Percentiles rank a stretch among this genome's conserved stretches.
Conservation (phyloP, 2,113 vertebrate genomes). For the Coreoperca whiteheadi region DNA sequence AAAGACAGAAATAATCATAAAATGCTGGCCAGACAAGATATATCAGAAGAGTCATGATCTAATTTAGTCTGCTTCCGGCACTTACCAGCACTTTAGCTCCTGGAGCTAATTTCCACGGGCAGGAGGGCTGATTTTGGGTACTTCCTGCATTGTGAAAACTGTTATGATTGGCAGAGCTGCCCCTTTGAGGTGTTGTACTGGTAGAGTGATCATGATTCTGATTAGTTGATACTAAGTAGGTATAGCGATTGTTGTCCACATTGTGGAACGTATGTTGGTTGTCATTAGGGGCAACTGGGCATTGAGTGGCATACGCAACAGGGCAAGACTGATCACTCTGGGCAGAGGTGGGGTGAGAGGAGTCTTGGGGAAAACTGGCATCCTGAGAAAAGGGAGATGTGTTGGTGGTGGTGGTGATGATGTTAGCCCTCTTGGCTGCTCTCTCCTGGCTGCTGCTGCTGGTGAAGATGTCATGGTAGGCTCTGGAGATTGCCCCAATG, state of each 20-base stretch:
- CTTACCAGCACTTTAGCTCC: slow-evolving; percentile 86
- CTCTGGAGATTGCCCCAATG: slow-evolving; percentile 82
- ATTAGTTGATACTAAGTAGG: slow-evolving; percentile 68
- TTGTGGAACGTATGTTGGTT: slow-evolving; percentile 73
- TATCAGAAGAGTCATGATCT: background rate
- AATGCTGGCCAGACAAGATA: background rate
- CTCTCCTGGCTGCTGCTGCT: slow-evolving; percentile 67
- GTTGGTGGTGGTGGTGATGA: slow-evolving; percentile 64
- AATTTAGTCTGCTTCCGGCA: background rate
- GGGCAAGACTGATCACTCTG: slow-evolving; percentile 74
- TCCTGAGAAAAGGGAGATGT: slow-evolving; percentile 75
- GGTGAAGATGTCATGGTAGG: slow-evolving; percentile 83
- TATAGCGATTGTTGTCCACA: slow-evolving; percentile 73
- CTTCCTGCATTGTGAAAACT: slow-evolving; percentile 47
- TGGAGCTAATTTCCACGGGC: slow-evolving; percentile 80
- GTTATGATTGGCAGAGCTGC: slow-evolving; percentile 56
- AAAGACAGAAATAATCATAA: slow-evolving; percentile 10
- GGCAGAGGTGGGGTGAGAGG: slow-evolving; percentile 45
- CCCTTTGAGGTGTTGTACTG: slow-evolving; percentile 45
- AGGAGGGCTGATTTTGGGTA: slow-evolving; percentile 68
- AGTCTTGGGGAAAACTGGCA: slow-evolving; percentile 62
- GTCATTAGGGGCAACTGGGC: slow-evolving; percentile 67
- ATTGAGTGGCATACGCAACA: slow-evolving; percentile 30
- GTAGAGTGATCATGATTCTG: slow-evolving; percentile 71
- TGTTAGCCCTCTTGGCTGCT: slow-evolving; percentile 65